Base-by-base conservation (phyloP, 2,888 invertebrate species). In the Lasioglossum marginatum region DNA sequence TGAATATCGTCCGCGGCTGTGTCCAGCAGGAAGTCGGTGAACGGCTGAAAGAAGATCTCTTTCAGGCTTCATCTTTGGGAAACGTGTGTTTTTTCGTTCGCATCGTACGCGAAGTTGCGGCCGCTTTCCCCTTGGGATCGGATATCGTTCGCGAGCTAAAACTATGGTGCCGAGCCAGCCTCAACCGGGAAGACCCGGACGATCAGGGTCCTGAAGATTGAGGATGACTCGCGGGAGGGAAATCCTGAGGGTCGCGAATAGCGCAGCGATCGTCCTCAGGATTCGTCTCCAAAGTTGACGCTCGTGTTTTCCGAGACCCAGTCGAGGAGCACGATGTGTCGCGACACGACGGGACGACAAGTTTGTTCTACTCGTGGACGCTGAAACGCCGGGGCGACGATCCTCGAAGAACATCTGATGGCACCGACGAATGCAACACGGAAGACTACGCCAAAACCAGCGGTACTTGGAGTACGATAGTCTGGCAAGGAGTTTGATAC, bases 381-480 rank as follows among this genome's bases (percentile, higher is more conserved):
- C 66, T 66, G 68, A 68, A 19, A 73, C 43, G 81, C 48, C 68
- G 73, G 75, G 75, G 71, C 83, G 77, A 79, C 74, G 81, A 86
- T 79, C 77, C 87, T 84, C 79, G 83, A 68, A 34, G 68, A 37
- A 82, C 71, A 68, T 81, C 77, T 71, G 86, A 89, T 90, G 90
- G 90, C 90, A 90, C 90, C 87, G 83, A 80, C 87, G 82, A 80
- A 86, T 79, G 82, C 87, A 83, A 90, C 87, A 80, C 88, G 90
- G 90, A 90, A 90, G 90, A 90, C 88, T 90, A 86, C 82, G 76
- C 81, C 83, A 81, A 60, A 83, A 63, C 80, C 77, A 48, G 80
- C 79, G 78, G 82, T 83, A 82, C 87, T 88, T 83, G 82, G 77
- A 81, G 75, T 84, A 83, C 79, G 76, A 57, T 70, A 79, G 23